Evolutionary conservation across 1,140 invertebrate genomes (phyloP).

Genomic region (Asbolus verrucosus): DNA sequence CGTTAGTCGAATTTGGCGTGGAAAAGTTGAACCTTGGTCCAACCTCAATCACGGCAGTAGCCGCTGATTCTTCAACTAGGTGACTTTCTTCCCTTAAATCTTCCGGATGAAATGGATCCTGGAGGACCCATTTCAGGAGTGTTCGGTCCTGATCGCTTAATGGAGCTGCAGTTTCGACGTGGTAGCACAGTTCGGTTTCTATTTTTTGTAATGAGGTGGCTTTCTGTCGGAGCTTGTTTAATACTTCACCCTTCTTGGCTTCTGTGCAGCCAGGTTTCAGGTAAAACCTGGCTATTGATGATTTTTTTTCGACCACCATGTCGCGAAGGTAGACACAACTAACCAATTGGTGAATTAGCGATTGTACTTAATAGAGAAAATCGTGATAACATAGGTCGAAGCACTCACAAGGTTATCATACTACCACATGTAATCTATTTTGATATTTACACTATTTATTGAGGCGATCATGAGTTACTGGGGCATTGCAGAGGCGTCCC

Average conservation of each 20-base stretch:
- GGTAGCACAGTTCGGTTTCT: slow-evolving; percentile 83
- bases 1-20: slow-evolving; percentile 94
- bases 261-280: slow-evolving; percentile 3
- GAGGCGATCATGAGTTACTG: neutral
- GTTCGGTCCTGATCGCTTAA: slow-evolving; percentile 69
- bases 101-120: slow-evolving; percentile 72
- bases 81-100: neutral
- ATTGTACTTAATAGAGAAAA: slow-evolving; percentile 1
- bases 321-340: slow-evolving; percentile 16
- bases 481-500: neutral
- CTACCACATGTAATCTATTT: neutral
- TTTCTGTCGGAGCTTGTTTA: slow-evolving; percentile 56
- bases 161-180: slow-evolving; percentile 74
- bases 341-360: neutral
- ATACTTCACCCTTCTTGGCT: slow-evolving; percentile 59
- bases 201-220: slow-evolving; percentile 62
- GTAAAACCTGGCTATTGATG: slow-evolving; percentile 19
- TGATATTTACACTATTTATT: slow-evolving; percentile 3
- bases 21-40: slow-evolving; percentile 93
- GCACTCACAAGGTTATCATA: slow-evolving; percentile 4
- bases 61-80: slow-evolving; percentile 19
- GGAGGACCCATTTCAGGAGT: slow-evolving; percentile 79
- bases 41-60: slow-evolving; percentile 77
- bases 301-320: neutral
- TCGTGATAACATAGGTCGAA: slow-evolving; percentile 10